Percentiles rank a stretch among this genome's conserved stretches.
phyloP scores from a whole-genome alignment of 1,140 invertebrate species.

The Nasonia longicornis region DNA sequence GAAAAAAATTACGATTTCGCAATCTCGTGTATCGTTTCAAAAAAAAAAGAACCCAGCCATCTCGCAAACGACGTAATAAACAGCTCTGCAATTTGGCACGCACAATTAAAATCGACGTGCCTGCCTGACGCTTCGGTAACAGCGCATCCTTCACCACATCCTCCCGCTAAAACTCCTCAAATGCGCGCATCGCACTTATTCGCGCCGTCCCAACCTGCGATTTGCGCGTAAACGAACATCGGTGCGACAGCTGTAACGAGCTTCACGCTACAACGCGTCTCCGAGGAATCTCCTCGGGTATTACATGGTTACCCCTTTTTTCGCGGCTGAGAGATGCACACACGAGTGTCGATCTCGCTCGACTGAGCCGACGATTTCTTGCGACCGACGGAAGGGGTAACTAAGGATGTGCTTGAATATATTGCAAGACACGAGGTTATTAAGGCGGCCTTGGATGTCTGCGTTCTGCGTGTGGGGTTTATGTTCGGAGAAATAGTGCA shows the following conservation, averaged over 20 bases:
- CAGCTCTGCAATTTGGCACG: neutral
- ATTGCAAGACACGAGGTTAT: too few species aligned
- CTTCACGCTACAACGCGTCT: neutral
- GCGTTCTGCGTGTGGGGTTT: too few species aligned
- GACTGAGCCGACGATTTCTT: too few species aligned
- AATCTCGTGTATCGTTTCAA: neutral
- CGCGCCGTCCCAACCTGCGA: neutral
- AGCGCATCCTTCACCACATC: conserved; percentile 3
- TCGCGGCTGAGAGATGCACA: too few species aligned
- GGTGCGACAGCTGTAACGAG: neutral
- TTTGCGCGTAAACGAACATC: neutral
- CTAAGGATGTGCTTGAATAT: too few species aligned
- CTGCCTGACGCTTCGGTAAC: neutral
- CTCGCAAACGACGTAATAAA: neutral
- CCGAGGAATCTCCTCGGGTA: neutral
- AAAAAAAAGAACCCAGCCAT: neutral
- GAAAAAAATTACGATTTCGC: neutral
- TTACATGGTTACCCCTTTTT: too few species aligned
- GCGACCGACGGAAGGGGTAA: too few species aligned
- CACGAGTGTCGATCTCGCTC: too few species aligned
- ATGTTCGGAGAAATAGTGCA: too few species aligned
- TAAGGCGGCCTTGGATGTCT: too few species aligned
- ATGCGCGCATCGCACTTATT: neutral
- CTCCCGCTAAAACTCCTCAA: neutral
- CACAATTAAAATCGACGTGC: neutral